Base-by-base conservation (phyloP, 2,888 invertebrate genomes). In the Ceriagrion tenellum region DNA sequence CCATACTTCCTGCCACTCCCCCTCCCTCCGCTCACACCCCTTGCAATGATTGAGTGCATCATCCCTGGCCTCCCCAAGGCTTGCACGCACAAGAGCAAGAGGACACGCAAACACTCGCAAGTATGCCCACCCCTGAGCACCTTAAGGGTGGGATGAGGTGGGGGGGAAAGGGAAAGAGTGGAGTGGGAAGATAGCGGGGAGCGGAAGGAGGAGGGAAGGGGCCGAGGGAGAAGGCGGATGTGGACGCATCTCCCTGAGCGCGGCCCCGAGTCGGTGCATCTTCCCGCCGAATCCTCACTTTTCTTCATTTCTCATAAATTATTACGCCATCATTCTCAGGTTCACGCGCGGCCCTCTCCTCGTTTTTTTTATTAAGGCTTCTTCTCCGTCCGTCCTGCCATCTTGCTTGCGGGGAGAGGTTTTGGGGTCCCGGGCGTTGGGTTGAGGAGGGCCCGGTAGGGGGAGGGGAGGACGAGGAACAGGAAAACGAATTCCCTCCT, bases 221-320 rank as follows among this genome's bases (percentile, higher is more conserved):
- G 56, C 16, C 23, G 89, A 35, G 30, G 90, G 56, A 90, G 35
- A 18, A 35, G 81, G 18, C 20, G 90, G 56, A 55, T 26, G 26
- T 55, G 56, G 90, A 90, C 63, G 91, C 63, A 69, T 91, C 93
- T 93, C 93, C 93, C 93, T 47, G 30, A 69, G 69, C 93, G 69
- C 93, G 69, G 91, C 91, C 91, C 55, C 35, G 81, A n/a, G 81
- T 81, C 89, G 91, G 93, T 93, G 93, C 93, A 93, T 93, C 93
- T 93, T 93, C 35, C 63, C 91, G 30, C 91, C 63, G 55, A 59
- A 91, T 91, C 63, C 93, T 69, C 93, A 93, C 93, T 93, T 93
- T 93, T 93, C 93, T 93, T 93, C 93, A 93, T 93, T 93, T 93
- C 47, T 69, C 93, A 93, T 93, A 93, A 93, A 93, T 74, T 93